Base-by-base conservation (phyloP, 1,140 invertebrate species). In the Streblospio benedicti region DNA sequence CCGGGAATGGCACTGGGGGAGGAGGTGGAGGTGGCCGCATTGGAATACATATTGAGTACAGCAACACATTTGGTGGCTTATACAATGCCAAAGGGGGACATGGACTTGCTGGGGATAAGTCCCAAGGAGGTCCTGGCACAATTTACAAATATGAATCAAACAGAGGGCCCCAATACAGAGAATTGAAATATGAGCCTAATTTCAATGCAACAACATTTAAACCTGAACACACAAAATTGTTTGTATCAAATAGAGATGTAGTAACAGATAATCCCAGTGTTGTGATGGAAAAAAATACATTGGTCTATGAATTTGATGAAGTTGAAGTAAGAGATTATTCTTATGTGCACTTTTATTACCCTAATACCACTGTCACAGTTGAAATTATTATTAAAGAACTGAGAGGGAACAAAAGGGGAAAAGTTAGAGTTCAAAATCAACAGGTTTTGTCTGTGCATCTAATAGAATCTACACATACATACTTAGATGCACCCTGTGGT, bases 311-410 rank as follows among this genome's bases (percentile, higher is more conserved):
- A 43, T 71, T 71, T 63, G 67, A 71, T 54, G 70, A 71, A 58
- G 62, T 71, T n/a, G 63, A 71, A 38, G 67, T 71, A 1, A 64
- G 68, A 31, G 68, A 66, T 3, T 65, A 68, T 54, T 63, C 63
- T n/a, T 71, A 71, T 59, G 66, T 71, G 6, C 68, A 70, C 43
- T 70, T 71, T 57, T 71, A 71, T 45, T 67, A 69, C 53, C 67
- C 70, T n/a, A 35, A 14, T 16, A 47, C 51, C 18, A 63, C 59
- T n/a, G 50, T 57, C n/a, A 66, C 67, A 50, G 67, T 71, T 18
- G 64, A 68, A 2, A 64, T 69, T 12, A 41, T 65, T n/a, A 65
- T 69, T 35, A 61, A 69, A 56, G 70, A 71, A 38, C 56, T 71
- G 16, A 70, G 67, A 14, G 70, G 70, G 18, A 71, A 71, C 60